phyloP scores from a whole-genome alignment of 1,140 invertebrate species.

The Temnothorax nylanderi region DNA sequence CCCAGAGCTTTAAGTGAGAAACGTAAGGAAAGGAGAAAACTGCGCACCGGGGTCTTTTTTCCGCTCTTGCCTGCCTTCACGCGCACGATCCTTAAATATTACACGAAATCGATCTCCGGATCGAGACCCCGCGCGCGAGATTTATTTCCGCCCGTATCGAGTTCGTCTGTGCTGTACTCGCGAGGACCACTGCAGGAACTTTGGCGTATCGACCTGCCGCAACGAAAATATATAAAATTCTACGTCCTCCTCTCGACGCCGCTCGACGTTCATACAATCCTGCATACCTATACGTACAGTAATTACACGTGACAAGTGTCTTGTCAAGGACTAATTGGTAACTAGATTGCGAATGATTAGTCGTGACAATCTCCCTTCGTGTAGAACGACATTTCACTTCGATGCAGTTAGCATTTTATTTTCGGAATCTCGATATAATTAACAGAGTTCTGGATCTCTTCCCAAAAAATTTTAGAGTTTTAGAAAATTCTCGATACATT shows the following conservation, averaged over 20 bases:
- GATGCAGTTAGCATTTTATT: neutral
- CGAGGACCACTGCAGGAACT: conserved; percentile 32
- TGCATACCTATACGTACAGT: neutral
- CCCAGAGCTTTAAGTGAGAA: conserved; percentile 8
- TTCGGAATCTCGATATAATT: neutral
- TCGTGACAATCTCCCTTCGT: neutral
- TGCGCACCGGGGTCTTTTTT: conserved; percentile 18
- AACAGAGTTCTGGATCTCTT: neutral
- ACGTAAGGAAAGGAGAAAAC: conserved; percentile 28
- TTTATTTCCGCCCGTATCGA: conserved; percentile 3
- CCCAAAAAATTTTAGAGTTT: neutral
- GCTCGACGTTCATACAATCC: neutral
- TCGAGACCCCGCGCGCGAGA: neutral
- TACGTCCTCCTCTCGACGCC: neutral
- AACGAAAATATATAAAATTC: conserved; percentile 61
- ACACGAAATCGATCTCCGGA: conserved; percentile 57
- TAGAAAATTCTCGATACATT: neutral
- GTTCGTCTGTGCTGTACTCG: neutral
- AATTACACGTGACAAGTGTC: neutral
- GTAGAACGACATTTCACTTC: neutral
- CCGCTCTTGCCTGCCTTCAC: neutral
- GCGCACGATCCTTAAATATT: conserved; percentile 52
- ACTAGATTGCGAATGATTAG: neutral
- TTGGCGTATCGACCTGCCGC: conserved; percentile 51
- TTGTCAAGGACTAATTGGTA: conserved; percentile 19